Percentiles rank a stretch among this genome's conserved stretches.
phyloP scores from a whole-genome alignment of 2,797 vertebrate genomes.

The Bovichtus diacanthus region DNA sequence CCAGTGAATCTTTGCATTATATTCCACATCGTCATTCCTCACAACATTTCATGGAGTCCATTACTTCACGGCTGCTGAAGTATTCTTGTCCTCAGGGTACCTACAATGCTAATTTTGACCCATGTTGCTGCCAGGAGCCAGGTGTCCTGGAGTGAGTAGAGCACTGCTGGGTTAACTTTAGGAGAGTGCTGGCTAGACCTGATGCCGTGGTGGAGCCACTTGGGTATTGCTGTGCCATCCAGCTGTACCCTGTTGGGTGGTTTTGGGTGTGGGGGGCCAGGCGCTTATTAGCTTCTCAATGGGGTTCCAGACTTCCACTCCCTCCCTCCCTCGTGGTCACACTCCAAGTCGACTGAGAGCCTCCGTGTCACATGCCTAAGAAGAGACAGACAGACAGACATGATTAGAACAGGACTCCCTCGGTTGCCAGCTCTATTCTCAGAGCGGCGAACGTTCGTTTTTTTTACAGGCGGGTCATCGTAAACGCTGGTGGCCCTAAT shows the following conservation, averaged over 20 bases:
- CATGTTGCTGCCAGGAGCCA: conserved; percentile 14
- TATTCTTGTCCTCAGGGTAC: conserved; percentile 21
- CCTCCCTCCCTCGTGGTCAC: conserved; percentile 56
- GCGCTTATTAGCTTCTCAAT: conserved; percentile 27
- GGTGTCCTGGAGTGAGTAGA: conserved; percentile 28
- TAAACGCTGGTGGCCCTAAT: conserved; percentile 65
- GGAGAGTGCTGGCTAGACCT: conserved; percentile 24
- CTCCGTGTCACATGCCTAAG: conserved; percentile 83
- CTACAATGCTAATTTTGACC: conserved; percentile 32
- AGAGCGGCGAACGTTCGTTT: conserved; percentile 22
- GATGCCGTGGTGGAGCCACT: conserved; percentile 36
- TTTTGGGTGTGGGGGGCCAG: conserved; percentile 21
- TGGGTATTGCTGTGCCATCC: conserved; percentile 52
- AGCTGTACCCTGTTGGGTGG: conserved; percentile 68
- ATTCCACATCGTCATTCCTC: conserved; percentile 26
- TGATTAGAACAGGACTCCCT: conserved; percentile 62
- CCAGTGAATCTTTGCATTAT: conserved; percentile 44
- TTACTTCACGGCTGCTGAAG: conserved; percentile 10
- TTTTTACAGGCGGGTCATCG: conserved; percentile 36
- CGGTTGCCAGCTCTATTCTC: conserved; percentile 64
- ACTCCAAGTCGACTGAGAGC: conserved; percentile 57
- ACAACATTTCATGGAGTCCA: conserved; percentile 11
- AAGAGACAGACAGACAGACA: conserved; percentile 63
- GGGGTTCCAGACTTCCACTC: conserved; percentile 53
- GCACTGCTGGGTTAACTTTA: conserved; percentile 32